Conservation (phyloP, 2,113 vertebrate species). For the Dryoscopus gambensis region DNA sequence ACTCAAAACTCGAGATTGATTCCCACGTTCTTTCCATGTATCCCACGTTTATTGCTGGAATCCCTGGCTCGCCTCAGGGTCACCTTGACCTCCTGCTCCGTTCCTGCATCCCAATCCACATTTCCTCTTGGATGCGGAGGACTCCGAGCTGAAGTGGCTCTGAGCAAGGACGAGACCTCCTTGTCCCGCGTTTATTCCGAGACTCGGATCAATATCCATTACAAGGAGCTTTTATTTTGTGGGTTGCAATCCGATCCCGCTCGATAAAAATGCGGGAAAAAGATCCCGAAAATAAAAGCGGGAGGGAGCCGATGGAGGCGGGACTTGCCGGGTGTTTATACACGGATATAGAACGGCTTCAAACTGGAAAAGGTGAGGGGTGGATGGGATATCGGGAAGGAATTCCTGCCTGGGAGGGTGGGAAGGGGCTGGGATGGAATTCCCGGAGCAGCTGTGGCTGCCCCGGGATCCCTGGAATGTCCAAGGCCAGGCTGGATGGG, state of each 20-base stretch:
- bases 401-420: not conserved
- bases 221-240: not conserved
- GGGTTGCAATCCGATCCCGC: not conserved
- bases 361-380: not conserved
- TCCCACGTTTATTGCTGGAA: not conserved
- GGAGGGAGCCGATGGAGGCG: not conserved
- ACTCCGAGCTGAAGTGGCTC: not conserved
- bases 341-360: fast-evolving
- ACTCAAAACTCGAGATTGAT: not conserved
- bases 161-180: not conserved
- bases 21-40: fast-evolving
- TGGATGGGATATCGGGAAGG: fast-evolving
- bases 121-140: not conserved
- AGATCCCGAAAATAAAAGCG: not conserved
- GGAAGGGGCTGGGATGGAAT: not conserved
- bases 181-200: not conserved
- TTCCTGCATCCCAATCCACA: not conserved
- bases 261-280: not conserved
- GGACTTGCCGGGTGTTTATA: too few relatives aligned
- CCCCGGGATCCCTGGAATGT: not conserved
- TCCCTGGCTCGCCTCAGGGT: fast-evolving
- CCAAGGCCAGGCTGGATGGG: not conserved
- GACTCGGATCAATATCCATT: not conserved
- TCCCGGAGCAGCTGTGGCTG: not conserved
- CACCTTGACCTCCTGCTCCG: not conserved